Base-by-base conservation (phyloP, 2,797 vertebrate species). In the Oceanodroma leucorhoa region DNA sequence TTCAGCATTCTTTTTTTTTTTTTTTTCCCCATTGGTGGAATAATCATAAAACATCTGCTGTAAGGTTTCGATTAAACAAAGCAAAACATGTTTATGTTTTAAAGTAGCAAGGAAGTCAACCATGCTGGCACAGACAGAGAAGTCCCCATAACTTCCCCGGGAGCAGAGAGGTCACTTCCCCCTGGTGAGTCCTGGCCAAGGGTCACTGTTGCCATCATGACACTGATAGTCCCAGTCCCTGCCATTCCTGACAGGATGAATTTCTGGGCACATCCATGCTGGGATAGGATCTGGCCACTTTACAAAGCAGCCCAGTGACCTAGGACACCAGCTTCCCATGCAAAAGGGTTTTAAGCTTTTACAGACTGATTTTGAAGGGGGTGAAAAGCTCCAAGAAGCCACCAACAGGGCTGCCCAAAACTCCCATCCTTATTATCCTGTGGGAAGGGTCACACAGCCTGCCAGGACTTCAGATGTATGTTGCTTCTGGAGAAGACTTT, bases 11-110 rank as follows among this genome's bases (percentile, higher is more conserved):
- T 50, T 32, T 45, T 81, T 16, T 54, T 81, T 16, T 54, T 43
- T 43, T 24, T 43, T 82, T 5, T 2, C 3, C 77, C 76, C 83
- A 38, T 51, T 51, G 61, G 80, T 72, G 27, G 54, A 87, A 87
- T 76, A 90, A 93, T 60, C 85, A 71, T 94, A 92, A 90, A 95
- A 90, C 89, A 94, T 91, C 95, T 96, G 94, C 51, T 82, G 61
- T 51, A 48, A 83, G 69, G 67, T 86, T 94, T 87, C 8, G 0
- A 91, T 84, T 87, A 86, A 93, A 87, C 24, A 83, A 81, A 88
- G 62, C 58, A 77, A 86, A 91, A 85, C 38, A 60, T 66, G n/a
- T 90, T 89, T 83, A 66, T 54, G 41, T 85, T 94, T 80, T 65
- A 77, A 94, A 95, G 78, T 17, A 73, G 21, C 2, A 1, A 85